Evolutionary conservation across 2,797 vertebrate genomes (phyloP).

Genomic region (Xyrichtys novacula): DNA sequence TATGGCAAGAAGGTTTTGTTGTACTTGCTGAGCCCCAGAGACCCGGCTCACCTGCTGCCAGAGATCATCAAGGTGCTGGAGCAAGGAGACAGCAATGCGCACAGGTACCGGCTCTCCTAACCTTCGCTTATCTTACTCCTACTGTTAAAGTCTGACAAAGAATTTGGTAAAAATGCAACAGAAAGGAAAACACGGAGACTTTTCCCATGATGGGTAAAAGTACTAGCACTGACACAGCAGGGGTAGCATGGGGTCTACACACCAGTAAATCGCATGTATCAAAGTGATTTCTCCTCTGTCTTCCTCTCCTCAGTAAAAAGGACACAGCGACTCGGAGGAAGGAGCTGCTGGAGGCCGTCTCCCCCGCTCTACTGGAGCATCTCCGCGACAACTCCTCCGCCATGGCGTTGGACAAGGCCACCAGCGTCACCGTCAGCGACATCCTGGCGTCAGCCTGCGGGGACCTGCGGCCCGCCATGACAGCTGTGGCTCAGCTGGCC

Average conservation of each 20-base stretch:
- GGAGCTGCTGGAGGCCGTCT: constrained; percentile 93
- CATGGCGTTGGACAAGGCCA: constrained; percentile 89
- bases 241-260: no score
- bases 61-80: constrained; percentile 92
- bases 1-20: constrained; percentile 93
- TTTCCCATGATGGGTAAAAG: no score
- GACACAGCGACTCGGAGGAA: constrained; percentile 82
- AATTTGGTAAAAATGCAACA: no score
- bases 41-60: constrained; percentile 91
- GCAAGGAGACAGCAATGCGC: constrained; percentile 89
- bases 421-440: constrained; percentile 87
- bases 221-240: no score
- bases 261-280: no score
- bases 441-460: constrained; percentile 89
- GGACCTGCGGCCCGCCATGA: constrained; percentile 89
- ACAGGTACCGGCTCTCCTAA: constrained; percentile 89
- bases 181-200: no score
- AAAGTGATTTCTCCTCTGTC: neutral
- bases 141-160: no score
- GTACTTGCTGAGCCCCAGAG: constrained; percentile 93
- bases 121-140: no score
- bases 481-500: constrained; percentile 89
- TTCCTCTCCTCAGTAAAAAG: constrained; percentile 88
- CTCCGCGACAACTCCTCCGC: constrained; percentile 85
- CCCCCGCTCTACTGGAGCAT: constrained; percentile 87